Percentiles rank a stretch among this genome's conserved stretches.
Conservation (phyloP, 1,140 invertebrate species). For the Protaetia brevitarsis region DNA sequence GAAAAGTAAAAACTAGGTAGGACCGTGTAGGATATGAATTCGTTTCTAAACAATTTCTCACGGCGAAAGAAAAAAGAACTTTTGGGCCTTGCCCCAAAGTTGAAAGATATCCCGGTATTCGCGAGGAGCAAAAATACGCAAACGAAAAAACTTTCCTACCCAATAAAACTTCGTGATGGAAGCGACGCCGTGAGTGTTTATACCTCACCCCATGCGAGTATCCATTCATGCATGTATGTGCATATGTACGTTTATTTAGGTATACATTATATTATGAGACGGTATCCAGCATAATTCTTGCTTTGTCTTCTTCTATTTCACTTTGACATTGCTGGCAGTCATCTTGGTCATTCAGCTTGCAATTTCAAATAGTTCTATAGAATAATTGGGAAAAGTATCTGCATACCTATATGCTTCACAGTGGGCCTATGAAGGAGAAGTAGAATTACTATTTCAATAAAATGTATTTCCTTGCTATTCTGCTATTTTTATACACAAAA, state of each 20-base stretch:
- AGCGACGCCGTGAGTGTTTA: neutral
- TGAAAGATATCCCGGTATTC: neutral
- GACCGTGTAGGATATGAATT: neutral
- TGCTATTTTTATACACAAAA: no score
- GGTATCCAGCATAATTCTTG: neutral
- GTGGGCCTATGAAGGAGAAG: no score
- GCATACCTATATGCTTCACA: neutral
- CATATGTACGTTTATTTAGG: no score
- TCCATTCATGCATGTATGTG: no score
- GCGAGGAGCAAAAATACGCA: conserved; percentile 1
- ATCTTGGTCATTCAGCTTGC: neutral
- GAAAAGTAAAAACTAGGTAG: no score
- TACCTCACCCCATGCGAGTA: neutral
- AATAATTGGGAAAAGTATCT: neutral
- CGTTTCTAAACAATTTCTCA: neutral
- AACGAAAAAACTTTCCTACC: conserved; percentile 7
- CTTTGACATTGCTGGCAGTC: no score
- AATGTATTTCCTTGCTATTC: no score
- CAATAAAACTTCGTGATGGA: neutral
- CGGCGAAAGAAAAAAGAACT: neutral
- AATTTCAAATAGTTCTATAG: neutral
- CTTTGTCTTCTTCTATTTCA: neutral
- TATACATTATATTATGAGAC: neutral
- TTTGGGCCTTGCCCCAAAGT: neutral
- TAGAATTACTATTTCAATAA: no score